Evolutionary conservation across 2,888 invertebrate species (phyloP).

Genomic region (Agapetus fuscipes): DNA sequence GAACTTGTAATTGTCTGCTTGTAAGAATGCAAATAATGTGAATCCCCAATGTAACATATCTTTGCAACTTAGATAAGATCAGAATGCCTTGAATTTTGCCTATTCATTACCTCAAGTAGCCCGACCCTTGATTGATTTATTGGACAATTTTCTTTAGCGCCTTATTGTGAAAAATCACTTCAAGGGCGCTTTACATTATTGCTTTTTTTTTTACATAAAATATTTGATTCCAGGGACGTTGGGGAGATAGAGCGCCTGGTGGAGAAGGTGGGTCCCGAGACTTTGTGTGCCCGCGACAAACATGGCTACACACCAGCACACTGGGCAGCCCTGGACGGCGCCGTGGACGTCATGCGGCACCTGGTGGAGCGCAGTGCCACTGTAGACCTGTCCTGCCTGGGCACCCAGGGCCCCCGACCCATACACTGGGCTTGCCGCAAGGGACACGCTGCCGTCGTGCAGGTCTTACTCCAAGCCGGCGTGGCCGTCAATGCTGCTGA

Average conservation of each 20-base stretch:
- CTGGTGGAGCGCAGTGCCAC: constrained; percentile 76
- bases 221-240: constrained; percentile 75
- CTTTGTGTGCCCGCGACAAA: constrained; percentile 72
- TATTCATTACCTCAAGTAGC: too few species aligned
- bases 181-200: too few species aligned
- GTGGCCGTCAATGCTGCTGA: constrained; percentile 85
- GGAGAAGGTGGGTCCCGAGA: constrained; percentile 70
- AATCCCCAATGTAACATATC: too few species aligned
- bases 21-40: too few species aligned
- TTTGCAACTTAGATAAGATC: too few species aligned
- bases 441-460: constrained; percentile 84
- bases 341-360: constrained; percentile 82
- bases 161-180: too few species aligned
- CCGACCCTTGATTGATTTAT: too few species aligned
- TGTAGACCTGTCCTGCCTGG: constrained; percentile 76
- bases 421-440: constrained; percentile 94
- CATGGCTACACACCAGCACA: constrained; percentile 92
- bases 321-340: constrained; percentile 85
- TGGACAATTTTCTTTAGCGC: too few species aligned
- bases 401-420: constrained; percentile 82
- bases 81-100: too few species aligned
- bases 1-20: too few species aligned
- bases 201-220: too few species aligned
- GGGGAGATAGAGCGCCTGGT: constrained; percentile 75
- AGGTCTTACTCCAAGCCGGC: constrained; percentile 66